Evolutionary conservation across 2,797 vertebrate genomes (phyloP).

Genomic region (Chelidonichthys spinosus): DNA sequence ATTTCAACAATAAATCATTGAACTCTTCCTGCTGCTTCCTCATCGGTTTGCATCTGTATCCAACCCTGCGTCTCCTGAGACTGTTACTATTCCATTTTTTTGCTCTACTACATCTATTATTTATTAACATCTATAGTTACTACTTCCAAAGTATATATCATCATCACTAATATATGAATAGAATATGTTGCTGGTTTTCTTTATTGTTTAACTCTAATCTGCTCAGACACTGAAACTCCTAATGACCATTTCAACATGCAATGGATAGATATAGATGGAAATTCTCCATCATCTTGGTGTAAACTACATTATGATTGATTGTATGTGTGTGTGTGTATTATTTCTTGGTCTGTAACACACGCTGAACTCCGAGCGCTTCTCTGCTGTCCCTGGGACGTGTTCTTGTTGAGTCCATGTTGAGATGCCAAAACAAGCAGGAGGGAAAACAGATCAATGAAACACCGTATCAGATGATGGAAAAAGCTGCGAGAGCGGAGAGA

Average conservation of each 20-base stretch:
- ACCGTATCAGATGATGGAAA: constrained; percentile 71
- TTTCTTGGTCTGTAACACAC: constrained; percentile 10
- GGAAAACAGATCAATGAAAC: constrained; percentile 77
- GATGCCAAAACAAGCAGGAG: constrained; percentile 64
- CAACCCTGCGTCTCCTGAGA: background rate
- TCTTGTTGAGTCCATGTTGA: constrained; percentile 61
- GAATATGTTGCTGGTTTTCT: background rate
- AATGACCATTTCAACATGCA: too few relatives aligned
- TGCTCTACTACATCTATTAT: constrained; percentile 1
- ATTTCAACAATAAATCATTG: background rate
- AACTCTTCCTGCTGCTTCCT: background rate
- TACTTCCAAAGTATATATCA: background rate
- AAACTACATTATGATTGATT: background rate
- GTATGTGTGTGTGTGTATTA: constrained; percentile 2
- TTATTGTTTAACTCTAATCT: background rate
- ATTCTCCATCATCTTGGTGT: background rate
- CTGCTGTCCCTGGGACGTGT: constrained; percentile 50
- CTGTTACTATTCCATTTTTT: background rate
- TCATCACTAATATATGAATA: background rate
- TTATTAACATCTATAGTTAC: background rate
- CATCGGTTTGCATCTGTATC: background rate
- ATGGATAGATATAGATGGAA: too few relatives aligned
- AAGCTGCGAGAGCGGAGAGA: constrained; percentile 55
- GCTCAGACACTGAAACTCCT: too few relatives aligned
- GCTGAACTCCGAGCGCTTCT: constrained; percentile 18